Base-by-base conservation (phyloP, 2,797 vertebrate species). In the Phoxinus dragarum region DNA sequence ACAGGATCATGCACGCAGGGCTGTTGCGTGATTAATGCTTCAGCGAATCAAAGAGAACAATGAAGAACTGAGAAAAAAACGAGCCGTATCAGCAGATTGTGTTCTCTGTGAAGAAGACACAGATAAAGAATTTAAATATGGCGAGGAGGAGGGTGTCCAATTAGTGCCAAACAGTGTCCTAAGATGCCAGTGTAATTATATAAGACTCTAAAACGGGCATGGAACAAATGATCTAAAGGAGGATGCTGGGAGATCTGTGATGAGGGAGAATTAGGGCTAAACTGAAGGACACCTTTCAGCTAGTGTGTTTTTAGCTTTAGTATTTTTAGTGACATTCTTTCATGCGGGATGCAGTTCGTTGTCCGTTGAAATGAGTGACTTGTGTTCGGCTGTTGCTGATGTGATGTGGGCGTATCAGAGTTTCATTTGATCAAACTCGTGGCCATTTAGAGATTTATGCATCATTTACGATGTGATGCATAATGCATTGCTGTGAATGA, bases 101-200 rank as follows among this genome's bases (percentile, higher is more conserved):
- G 52, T 59, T 54, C 80, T 73, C 71, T 81, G 34, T 84, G 80
- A 76, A 54, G 85, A 84, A 49, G 86, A 85, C 79, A 23, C 82
- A 73, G 80, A 71, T 54, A 34, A 52, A 79, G 86, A 76, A 89
- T 90, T 81, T 86, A 72, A 88, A 86, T 87, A 84, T 87, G 66
- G 61, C 80, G 56, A 36, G 6, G 61, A 74, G 69, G 67, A 68
- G 34, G 36, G 64, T 54, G 86, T 89, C 82, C 84, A 84, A 90
- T 91, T 74, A 40, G 82, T 72, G 72, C 31, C 88, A 82, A 84
- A 71, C 42, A 75, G 82, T 68, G 78, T 82, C 81, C 66, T 68
- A 31, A 86, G 73, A 85, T 4, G 2, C 19, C 64, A 36, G 42
- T 2, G 0, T 3, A 23, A 31, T 77, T 77, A 67, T 49, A 38